phyloP scores from a whole-genome alignment of 2,797 vertebrate genomes.

The Triplophysa yarkandensis region DNA sequence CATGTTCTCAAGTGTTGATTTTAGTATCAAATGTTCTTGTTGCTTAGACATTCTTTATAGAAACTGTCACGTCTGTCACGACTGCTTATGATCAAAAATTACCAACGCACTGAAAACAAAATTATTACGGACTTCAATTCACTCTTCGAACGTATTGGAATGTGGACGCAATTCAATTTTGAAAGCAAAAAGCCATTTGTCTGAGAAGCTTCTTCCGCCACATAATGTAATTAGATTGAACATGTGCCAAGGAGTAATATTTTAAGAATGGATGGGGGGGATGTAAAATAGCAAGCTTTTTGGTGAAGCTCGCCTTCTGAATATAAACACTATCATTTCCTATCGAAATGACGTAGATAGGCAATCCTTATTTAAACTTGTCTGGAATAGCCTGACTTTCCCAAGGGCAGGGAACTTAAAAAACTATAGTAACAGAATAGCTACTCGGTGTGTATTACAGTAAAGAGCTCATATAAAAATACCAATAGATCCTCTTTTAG shows the following conservation, averaged over 20 bases:
- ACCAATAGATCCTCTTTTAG: background rate
- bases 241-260: conserved; percentile 61
- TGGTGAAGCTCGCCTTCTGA: conserved; percentile 43
- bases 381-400: conserved; percentile 51
- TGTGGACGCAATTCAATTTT: conserved; percentile 56
- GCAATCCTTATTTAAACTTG: conserved; percentile 26
- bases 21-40: background rate
- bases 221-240: conserved; percentile 69
- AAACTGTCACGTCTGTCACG: conserved; percentile 27
- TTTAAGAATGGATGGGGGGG: conserved; percentile 51
- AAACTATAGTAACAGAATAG: conserved; percentile 25
- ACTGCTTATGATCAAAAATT: conserved; percentile 29
- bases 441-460: conserved; percentile 13
- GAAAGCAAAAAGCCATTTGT: conserved; percentile 62
- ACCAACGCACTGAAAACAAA: conserved; percentile 41
- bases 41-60: background rate
- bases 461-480: background rate
- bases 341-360: conserved; percentile 39
- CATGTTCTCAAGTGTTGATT: background rate
- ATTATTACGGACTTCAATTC: conserved; percentile 38
- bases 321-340: conserved; percentile 42
- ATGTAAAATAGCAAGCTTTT: conserved; percentile 42
- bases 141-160: conserved; percentile 57
- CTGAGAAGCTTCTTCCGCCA: conserved; percentile 62
- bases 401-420: conserved; percentile 50